Percentiles rank a stretch among this genome's conserved stretches.
Conservation (phyloP, 1,140 invertebrate species). For the Sarcophaga bullata region DNA sequence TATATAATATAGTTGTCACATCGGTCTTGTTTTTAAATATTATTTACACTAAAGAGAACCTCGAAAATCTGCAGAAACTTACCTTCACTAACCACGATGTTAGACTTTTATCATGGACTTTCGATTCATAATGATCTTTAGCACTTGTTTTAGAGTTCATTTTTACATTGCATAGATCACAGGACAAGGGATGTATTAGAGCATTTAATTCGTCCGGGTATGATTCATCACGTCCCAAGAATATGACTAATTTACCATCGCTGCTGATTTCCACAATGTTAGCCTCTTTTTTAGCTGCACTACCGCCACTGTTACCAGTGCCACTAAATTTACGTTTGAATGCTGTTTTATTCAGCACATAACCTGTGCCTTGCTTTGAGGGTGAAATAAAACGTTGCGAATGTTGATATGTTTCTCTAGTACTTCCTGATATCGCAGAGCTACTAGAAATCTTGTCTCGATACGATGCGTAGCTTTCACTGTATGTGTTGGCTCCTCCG, state of each 20-base stretch:
- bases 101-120: constrained; percentile 67
- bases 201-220: constrained; percentile 65
- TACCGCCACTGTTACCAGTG: not conserved
- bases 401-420: not conserved
- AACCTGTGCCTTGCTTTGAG: constrained; percentile 12
- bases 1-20: not conserved
- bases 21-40: not conserved
- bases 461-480: not conserved
- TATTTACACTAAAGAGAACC: not conserved
- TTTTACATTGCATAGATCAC: constrained; percentile 64
- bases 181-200: constrained; percentile 64
- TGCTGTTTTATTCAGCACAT: not conserved
- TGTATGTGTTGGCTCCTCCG: not conserved
- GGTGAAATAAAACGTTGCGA: constrained; percentile 35
- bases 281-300: not conserved
- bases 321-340: constrained; percentile 34
- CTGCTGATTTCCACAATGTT: not conserved
- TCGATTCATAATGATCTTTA: constrained; percentile 67
- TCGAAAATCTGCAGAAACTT: not conserved
- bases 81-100: constrained; percentile 60
- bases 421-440: not conserved
- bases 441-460: not conserved
- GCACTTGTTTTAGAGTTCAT: constrained; percentile 65
- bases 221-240: constrained; percentile 51
- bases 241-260: constrained; percentile 27